A percentile compares a stretch with the other conserved stretches of the same genome.
Conservation (phyloP, 1,140 invertebrate genomes). For the Nylanderia fulva region DNA sequence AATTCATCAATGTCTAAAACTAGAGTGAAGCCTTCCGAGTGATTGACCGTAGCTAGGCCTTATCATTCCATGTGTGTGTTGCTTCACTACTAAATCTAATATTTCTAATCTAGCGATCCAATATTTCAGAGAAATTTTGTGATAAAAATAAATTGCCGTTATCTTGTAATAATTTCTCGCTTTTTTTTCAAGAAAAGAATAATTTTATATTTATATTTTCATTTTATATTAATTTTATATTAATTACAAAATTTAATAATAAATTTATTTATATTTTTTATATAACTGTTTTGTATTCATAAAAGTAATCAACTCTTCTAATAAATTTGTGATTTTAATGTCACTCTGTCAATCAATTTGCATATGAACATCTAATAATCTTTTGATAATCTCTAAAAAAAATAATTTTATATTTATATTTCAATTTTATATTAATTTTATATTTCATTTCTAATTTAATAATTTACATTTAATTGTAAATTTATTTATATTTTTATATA, state of each 20-base stretch:
- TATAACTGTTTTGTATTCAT: neutral
- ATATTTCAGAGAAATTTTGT: neutral
- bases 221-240: no score
- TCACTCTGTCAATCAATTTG: neutral
- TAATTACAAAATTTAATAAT: no score
- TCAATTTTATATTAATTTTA: no score
- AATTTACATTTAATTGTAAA: neutral
- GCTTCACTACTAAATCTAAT: conserved; percentile 47
- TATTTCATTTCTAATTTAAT: no score
- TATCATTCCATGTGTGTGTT: conserved; percentile 44
- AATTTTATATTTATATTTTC: no score
- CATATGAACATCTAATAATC: no score
- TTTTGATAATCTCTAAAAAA: no score
- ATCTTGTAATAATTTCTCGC: no score
- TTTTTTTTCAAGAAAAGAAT: neutral
- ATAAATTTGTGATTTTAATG: conserved; percentile 7
- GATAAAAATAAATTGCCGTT: no score
- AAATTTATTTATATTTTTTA: conserved; percentile 2
- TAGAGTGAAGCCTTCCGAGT: conserved; percentile 59
- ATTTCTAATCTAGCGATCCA: conserved; percentile 34
- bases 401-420: neutral
- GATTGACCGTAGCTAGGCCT: conserved; percentile 57
- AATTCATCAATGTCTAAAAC: conserved; percentile 73
- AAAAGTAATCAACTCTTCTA: conserved; percentile 7
- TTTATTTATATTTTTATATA: neutral